Evolutionary conservation across 2,888 invertebrate genomes (phyloP).

Genomic region (Amphipyra tragopoginis): DNA sequence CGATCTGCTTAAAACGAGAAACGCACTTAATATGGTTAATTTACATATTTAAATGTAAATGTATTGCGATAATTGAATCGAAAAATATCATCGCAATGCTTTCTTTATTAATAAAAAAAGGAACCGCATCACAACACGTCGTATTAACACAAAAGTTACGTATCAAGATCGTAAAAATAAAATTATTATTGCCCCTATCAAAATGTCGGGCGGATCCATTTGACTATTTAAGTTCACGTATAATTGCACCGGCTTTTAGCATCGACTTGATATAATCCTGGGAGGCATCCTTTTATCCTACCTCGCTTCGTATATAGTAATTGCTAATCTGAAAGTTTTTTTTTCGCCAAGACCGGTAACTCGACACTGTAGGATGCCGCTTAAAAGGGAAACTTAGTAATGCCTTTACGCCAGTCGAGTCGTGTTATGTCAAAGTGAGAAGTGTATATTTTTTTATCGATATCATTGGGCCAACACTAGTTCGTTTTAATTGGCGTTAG

Average conservation of each 20-base stretch:
- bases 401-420: slow-evolving; percentile 83
- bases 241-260: slow-evolving; percentile 69
- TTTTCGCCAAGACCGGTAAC: slow-evolving; percentile 71
- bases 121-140: slow-evolving; percentile 42
- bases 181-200: slow-evolving; percentile 64
- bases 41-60: slow-evolving; percentile 44
- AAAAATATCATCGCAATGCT: slow-evolving; percentile 43
- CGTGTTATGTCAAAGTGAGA: slow-evolving; percentile 77
- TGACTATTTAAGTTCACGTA: slow-evolving; percentile 68
- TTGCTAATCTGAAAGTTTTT: slow-evolving; percentile 76
- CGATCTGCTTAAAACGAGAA: slow-evolving; percentile 9
- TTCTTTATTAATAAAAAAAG: slow-evolving; percentile 46
- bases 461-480: slow-evolving; percentile 77
- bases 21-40: slow-evolving; percentile 11
- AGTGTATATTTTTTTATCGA: slow-evolving; percentile 76
- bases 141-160: slow-evolving; percentile 56
- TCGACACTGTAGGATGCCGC: slow-evolving; percentile 77
- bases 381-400: slow-evolving; percentile 85
- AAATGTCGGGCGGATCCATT: slow-evolving; percentile 64
- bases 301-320: slow-evolving; percentile 73
- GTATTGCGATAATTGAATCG: slow-evolving; percentile 46
- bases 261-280: slow-evolving; percentile 68
- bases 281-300: slow-evolving; percentile 74
- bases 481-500: slow-evolving; percentile 77
- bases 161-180: slow-evolving; percentile 65